Evolutionary conservation across 1,140 invertebrate species (phyloP), one percentile per base, ranked within the genome.

Genomic region (Rhyacophila brunnea): DNA sequence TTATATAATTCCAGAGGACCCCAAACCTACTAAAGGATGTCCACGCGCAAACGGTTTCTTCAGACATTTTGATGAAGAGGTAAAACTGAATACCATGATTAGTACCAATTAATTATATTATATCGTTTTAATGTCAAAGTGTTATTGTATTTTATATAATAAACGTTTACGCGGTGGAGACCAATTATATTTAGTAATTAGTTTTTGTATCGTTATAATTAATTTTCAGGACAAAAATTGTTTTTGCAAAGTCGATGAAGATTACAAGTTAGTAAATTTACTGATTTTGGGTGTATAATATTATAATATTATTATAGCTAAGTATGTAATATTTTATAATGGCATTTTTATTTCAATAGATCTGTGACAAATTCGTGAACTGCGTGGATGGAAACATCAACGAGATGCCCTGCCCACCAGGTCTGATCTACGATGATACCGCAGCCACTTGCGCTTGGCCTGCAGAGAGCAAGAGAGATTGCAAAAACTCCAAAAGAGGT

Each of bases 281-380:
- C n/a, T n/a, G n/a, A n/a, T n/a, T n/a, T n/a, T n/a, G n/a, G n/a
- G n/a, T n/a, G n/a, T n/a, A n/a, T n/a, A n/a, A n/a, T n/a, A n/a
- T n/a, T n/a, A n/a, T n/a, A n/a, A n/a, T n/a, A n/a, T n/a, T n/a
- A n/a, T n/a, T n/a, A n/a, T n/a, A n/a, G n/a, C n/a, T n/a, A n/a
- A n/a, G n/a, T n/a, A n/a, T n/a, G n/a, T n/a, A n/a, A n/a, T n/a
- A n/a, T n/a, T n/a, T n/a, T n/a, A n/a, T n/a, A n/a, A n/a, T n/a
- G n/a, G n/a, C n/a, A n/a, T n/a, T n/a, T n/a, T n/a, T n/a, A n/a
- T n/a, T n/a, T n/a, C n/a, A n/a, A n/a, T 64, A 79, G 75, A 83
- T 86, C 0, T 93, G 91, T 64, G 89, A 90, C 69, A 87, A 90
- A 68, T 93, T 93, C 73, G 85, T 88, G 70, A 90, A 90, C 70